Evolutionary conservation across 2,888 invertebrate genomes (phyloP).

Genomic region (Oscheius onirici): DNA sequence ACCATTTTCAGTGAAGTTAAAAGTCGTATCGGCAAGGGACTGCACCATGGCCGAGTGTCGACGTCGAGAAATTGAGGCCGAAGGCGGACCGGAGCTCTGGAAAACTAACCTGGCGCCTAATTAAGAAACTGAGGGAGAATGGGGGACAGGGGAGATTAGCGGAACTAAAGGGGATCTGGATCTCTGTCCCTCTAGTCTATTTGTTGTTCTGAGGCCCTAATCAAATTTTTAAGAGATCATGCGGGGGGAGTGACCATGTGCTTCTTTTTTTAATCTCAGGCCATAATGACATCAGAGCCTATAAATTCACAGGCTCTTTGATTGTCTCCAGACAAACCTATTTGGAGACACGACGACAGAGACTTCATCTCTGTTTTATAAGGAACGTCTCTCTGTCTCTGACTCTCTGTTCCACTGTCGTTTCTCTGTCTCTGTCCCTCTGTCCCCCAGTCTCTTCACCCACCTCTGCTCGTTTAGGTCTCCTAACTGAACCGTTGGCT

Average conservation of each 20-base stretch:
- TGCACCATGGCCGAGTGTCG: conserved; percentile 25
- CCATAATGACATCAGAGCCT: no score
- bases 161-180: not conserved
- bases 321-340: not conserved
- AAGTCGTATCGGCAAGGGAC: conserved; percentile 24
- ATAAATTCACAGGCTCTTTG: not conserved
- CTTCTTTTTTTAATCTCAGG: not conserved
- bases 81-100: conserved; percentile 16
- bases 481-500: not conserved
- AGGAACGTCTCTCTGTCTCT: no score
- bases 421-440: no score
- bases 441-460: not conserved
- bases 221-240: no score
- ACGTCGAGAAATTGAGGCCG: conserved; percentile 10
- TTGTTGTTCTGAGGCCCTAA: no score
- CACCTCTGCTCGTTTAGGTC: not conserved
- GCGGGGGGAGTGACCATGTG: not conserved
- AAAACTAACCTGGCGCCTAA: not conserved
- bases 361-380: no score
- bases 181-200: not conserved
- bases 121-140: not conserved
- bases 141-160: not conserved
- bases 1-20: conserved; percentile 1
- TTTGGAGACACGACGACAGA: no score
- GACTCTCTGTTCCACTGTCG: no score